Evolutionary conservation across 1,140 invertebrate species (phyloP).

Genomic region (Calosoma granatense): DNA sequence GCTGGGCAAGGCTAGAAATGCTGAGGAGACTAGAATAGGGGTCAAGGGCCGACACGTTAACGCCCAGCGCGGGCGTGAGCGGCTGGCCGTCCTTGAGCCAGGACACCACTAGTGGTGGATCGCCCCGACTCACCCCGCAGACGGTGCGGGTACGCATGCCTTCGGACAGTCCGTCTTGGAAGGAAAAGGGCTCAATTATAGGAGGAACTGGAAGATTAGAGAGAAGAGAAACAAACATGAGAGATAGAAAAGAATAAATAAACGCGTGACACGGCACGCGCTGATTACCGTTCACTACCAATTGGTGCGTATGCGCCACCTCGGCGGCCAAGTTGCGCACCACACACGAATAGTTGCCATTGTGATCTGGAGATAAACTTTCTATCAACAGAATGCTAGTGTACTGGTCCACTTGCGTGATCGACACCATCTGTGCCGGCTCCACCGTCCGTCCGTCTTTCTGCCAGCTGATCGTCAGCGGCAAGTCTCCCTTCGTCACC

Average conservation of each 20-base stretch:
- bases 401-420: constrained; percentile 64
- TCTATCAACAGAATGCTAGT: constrained; percentile 71
- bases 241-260: constrained; percentile 44
- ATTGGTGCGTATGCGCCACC: constrained; percentile 59
- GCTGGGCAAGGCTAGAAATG: constrained; percentile 61
- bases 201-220: constrained; percentile 67
- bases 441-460: constrained; percentile 61
- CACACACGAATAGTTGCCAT: constrained; percentile 66
- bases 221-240: constrained; percentile 51
- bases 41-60: constrained; percentile 62
- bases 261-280: constrained; percentile 28
- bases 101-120: constrained; percentile 61
- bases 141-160: constrained; percentile 75
- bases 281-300: constrained; percentile 72
- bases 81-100: constrained; percentile 70
- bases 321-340: constrained; percentile 61
- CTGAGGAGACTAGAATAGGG: constrained; percentile 64
- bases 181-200: constrained; percentile 74
- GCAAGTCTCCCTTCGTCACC: constrained; percentile 66
- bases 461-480: constrained; percentile 64
- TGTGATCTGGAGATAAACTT: constrained; percentile 63
- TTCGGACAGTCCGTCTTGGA: constrained; percentile 71
- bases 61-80: constrained; percentile 48
- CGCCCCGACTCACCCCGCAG: constrained; percentile 73
- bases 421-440: constrained; percentile 46